Evolutionary conservation across 1,140 invertebrate species (phyloP), one percentile per base, ranked within the genome.

Genomic region (Argopecten irradians): DNA sequence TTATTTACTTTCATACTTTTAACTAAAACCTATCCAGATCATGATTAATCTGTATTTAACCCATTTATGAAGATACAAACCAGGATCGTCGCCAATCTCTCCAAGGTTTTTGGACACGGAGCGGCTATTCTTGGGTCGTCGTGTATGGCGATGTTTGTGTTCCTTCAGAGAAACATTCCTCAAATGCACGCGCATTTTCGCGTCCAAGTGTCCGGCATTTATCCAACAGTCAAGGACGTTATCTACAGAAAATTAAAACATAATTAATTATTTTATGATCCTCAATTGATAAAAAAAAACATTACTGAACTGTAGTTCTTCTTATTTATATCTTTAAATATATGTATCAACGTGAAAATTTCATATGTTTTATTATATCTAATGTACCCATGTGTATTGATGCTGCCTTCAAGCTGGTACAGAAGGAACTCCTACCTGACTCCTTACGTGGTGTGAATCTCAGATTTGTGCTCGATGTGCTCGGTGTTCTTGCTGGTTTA

Each of bases 191-290:
- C 92, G 89, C 16, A 93, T 82, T 43, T 91, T 88, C 0, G 92
- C 89, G 83, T 92, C 92, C 82, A 94, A 43, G 22, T 91, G 84
- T 16, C 88, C 85, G 16, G 85, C 84, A 22, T 90, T 89, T 5
- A 92, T 91, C 93, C 92, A 93, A 33, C 90, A 89, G 34, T 93
- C 93, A 13, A 93, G 82, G n/a, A 94, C 86, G 34, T 91, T 89
- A 43, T 93, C 93, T 94, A 90, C 0, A 84, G 46, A 46, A 13
- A 34, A 87, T 9, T 28, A 84, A n/a, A 34, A n/a, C 16, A 84
- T 32, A 36, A n/a, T 83, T 19, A 83, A 14, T 83, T 13, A 28
- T n/a, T 83, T 83, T 83, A 83, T 33, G 36, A 39, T 39, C 36
- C 36, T 39, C 36, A 39, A 13, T 19, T 46, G 1, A n/a, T n/a